Conservation (phyloP, 2,113 vertebrate species). For the Origma solitaria region DNA sequence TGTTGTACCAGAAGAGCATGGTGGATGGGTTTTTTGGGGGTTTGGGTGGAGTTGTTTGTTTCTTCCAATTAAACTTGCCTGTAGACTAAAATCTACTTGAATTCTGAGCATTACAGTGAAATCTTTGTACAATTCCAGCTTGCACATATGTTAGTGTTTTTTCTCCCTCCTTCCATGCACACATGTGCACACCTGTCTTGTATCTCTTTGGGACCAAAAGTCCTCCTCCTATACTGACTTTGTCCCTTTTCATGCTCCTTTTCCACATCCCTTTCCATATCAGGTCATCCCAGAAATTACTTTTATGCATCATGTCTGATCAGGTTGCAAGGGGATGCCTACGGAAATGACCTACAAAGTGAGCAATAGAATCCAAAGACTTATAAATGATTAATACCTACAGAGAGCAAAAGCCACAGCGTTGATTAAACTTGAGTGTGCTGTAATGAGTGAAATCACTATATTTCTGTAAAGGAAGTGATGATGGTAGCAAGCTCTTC, state of each 20-base stretch:
- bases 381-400: slow-evolving; percentile 35
- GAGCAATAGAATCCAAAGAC: not conserved
- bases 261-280: not conserved
- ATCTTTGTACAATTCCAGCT: not conserved
- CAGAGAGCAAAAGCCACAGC: not conserved
- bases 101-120: not conserved
- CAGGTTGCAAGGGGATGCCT: not conserved
- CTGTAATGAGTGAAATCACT: slow-evolving; percentile 46
- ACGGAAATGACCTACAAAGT: slow-evolving; percentile 12
- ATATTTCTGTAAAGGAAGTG: slow-evolving; percentile 4
- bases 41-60: not conserved
- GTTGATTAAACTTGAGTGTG: slow-evolving; percentile 49
- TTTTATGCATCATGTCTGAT: not conserved
- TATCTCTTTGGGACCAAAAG: not conserved
- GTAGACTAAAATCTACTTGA: not conserved
- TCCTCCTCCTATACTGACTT: not conserved
- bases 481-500: slow-evolving; percentile 21
- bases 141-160: not conserved
- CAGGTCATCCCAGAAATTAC: not conserved
- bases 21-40: not conserved
- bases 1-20: not conserved
- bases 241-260: not conserved
- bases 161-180: not conserved
- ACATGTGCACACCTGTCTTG: not conserved
- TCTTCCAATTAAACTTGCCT: not conserved